These are phyloP conservation scores for Desmodus rotundus DNA, from an alignment of 2,113 vertebrate genomes.

Conservation along the genomic window DNA sequence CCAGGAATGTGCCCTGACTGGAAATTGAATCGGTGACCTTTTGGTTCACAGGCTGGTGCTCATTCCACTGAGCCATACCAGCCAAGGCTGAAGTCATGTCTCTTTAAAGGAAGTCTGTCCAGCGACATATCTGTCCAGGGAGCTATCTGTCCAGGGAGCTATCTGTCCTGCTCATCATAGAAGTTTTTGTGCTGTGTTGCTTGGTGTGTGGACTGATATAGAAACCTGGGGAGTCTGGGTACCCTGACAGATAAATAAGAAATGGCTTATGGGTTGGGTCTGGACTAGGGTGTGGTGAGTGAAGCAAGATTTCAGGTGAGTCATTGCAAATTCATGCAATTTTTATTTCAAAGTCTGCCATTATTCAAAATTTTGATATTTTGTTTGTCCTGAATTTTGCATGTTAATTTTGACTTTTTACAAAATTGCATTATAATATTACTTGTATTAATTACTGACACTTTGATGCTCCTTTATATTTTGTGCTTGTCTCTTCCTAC, in stretches of 20 bases:
- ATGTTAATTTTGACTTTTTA: not conserved
- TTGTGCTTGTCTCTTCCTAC: not conserved
- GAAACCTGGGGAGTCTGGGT: not conserved
- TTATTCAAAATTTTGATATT: not conserved
- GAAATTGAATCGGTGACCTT: too few relatives aligned
- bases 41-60: too few relatives aligned
- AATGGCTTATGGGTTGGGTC: not conserved
- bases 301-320: not conserved
- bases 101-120: not conserved
- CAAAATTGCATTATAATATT: not conserved
- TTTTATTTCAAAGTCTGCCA: slow-evolving; percentile 21
- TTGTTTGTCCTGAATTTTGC: not conserved
- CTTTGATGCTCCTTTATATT: not conserved
- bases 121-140: not conserved
- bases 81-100: not conserved
- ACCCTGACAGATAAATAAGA: not conserved
- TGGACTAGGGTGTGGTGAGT: not conserved
- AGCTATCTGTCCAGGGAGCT: too few relatives aligned
- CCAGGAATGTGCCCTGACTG: too few relatives aligned
- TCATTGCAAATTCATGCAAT: not conserved
- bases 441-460: not conserved
- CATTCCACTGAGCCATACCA: too few relatives aligned
- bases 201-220: not conserved
- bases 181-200: not conserved
- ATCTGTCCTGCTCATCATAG: not conserved